Conservation (phyloP, 2,888 invertebrate species). For the Eupeodes latifasciatus region DNA sequence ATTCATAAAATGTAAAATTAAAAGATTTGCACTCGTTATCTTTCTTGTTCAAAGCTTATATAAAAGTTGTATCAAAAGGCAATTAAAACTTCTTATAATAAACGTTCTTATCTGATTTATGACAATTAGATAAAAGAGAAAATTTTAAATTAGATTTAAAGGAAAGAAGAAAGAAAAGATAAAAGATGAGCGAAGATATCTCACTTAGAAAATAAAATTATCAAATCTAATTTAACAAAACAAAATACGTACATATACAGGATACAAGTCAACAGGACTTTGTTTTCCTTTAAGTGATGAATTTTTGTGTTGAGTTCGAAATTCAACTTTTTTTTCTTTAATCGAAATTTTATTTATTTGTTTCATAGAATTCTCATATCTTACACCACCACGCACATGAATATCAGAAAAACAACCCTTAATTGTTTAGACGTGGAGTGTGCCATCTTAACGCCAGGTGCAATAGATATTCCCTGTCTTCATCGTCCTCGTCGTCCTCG, state of each 20-base stretch:
- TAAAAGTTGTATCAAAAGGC: conserved; percentile 33
- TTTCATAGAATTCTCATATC: background rate
- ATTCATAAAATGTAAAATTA: conserved; percentile 5
- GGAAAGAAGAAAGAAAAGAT: background rate
- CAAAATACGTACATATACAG: background rate
- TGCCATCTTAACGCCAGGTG: conserved; percentile 63
- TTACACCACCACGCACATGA: background rate
- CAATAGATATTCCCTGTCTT: conserved; percentile 37
- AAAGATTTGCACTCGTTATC: conserved; percentile 10
- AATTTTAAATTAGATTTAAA: conserved; percentile 13
- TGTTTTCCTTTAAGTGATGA: no score
- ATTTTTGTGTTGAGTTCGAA: no score
- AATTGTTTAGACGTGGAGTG: conserved; percentile 39
- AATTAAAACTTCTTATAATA: conserved; percentile 58
- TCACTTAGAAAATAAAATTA: background rate
- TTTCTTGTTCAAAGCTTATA: conserved; percentile 6
- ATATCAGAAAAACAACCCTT: conserved; percentile 26
- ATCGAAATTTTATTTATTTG: background rate
- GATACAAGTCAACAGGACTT: background rate
- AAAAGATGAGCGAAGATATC: no score
- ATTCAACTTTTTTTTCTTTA: background rate
- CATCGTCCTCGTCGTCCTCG: no score
- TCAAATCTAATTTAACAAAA: background rate
- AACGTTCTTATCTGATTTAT: conserved; percentile 1
- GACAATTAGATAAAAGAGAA: conserved; percentile 15